phyloP scores from a whole-genome alignment of 2,797 vertebrate species.

The Huso huso region DNA sequence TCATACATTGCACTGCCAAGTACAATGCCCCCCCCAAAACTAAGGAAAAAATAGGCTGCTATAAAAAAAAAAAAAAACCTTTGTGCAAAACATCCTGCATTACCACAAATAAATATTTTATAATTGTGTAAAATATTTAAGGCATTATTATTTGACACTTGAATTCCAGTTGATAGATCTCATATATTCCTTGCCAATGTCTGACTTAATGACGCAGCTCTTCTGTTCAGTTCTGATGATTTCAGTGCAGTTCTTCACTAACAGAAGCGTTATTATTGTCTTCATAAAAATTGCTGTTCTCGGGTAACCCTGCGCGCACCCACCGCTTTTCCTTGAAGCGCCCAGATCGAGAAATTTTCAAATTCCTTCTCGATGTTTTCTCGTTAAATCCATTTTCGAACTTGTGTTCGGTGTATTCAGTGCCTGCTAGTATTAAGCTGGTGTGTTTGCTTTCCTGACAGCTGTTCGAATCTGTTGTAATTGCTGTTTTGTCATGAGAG shows the following conservation, averaged over 20 bases:
- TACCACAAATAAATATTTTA: too few relatives aligned
- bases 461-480: conserved; percentile 12
- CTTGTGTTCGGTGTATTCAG: conserved; percentile 51
- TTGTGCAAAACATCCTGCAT: too few relatives aligned
- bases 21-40: too few relatives aligned
- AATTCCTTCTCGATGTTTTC: conserved; percentile 67
- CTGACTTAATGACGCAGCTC: too few relatives aligned
- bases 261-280: conserved; percentile 29
- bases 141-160: too few relatives aligned
- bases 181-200: too few relatives aligned
- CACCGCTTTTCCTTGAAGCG: conserved; percentile 82
- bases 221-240: neutral
- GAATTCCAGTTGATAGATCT: too few relatives aligned
- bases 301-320: conserved; percentile 63
- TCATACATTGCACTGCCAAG: too few relatives aligned
- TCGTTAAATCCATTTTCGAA: conserved; percentile 59
- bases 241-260: conserved; percentile 51
- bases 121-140: too few relatives aligned
- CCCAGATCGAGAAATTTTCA: conserved; percentile 84
- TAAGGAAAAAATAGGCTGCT: too few relatives aligned
- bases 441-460: conserved; percentile 39
- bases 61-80: too few relatives aligned
- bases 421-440: conserved; percentile 27
- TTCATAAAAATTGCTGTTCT: conserved; percentile 58
- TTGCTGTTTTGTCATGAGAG: conserved; percentile 18